A percentile compares a stretch with the other conserved stretches of the same genome.
These are phyloP conservation scores for Piprites chloris DNA, from an alignment of 2,113 vertebrate genomes.

Conservation along the genomic window DNA sequence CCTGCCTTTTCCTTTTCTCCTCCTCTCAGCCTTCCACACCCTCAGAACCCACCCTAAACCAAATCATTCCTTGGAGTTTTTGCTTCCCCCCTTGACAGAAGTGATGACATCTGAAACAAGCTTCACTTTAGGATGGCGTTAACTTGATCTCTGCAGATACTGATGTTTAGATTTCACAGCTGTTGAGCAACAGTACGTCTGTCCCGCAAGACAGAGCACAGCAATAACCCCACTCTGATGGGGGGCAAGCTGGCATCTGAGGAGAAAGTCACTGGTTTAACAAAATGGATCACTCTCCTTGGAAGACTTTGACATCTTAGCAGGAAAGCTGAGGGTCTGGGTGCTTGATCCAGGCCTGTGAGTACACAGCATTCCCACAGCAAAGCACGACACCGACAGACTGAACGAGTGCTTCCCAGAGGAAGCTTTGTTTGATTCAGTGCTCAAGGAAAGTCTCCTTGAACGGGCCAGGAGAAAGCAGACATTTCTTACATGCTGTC, in stretches of 20 bases:
- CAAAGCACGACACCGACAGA: background rate
- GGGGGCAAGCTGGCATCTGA: background rate
- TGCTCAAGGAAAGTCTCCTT: background rate
- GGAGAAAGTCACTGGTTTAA: background rate
- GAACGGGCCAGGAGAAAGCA: background rate
- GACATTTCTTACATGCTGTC: background rate
- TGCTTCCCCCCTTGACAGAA: background rate
- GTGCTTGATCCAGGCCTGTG: background rate
- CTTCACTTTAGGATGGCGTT: background rate
- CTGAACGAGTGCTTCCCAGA: background rate
- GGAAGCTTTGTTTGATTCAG: background rate
- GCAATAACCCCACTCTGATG: background rate
- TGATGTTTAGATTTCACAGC: background rate
- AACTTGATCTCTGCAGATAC: background rate
- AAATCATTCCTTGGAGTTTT: background rate
- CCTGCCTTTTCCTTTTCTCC: background rate
- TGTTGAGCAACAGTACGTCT: background rate
- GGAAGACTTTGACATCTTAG: background rate
- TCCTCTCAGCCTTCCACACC: background rate
- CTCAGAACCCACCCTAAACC: background rate
- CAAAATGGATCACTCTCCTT: background rate
- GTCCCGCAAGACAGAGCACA: background rate
- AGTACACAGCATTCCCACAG: background rate
- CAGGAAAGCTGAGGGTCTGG: background rate
- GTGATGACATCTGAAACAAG: background rate